Conservation (phyloP, 2,888 invertebrate genomes). For the Junonia oenone region DNA sequence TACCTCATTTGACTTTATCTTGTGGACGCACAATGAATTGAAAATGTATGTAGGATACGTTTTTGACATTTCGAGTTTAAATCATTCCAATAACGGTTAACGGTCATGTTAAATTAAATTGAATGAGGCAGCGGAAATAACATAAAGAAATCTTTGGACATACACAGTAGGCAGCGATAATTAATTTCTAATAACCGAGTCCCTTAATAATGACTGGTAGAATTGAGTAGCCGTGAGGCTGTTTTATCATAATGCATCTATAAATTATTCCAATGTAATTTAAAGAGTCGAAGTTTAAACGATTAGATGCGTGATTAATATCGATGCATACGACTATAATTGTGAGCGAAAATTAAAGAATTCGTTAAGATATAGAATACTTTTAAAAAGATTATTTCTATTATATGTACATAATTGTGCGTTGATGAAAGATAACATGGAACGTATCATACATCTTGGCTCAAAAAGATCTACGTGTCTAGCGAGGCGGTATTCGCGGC, state of each 20-base stretch:
- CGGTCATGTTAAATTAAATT: constrained; percentile 37
- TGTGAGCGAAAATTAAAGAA: background rate
- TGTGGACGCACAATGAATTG: too few relatives aligned
- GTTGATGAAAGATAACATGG: constrained; percentile 30
- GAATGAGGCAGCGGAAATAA: constrained; percentile 46
- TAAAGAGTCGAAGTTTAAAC: constrained; percentile 34
- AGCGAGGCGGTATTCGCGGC: constrained; percentile 38
- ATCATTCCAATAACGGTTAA: constrained; percentile 15
- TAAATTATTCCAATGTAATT: constrained; percentile 35
- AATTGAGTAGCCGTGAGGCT: constrained; percentile 28
- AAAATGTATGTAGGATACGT: background rate
- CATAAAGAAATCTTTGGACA: constrained; percentile 33
- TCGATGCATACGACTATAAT: background rate
- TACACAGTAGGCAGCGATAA: constrained; percentile 32
- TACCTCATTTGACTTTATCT: too few relatives aligned
- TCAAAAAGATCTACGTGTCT: constrained; percentile 37
- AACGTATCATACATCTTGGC: constrained; percentile 37
- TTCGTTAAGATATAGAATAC: background rate
- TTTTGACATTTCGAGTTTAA: constrained; percentile 5
- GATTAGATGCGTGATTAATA: constrained; percentile 19
- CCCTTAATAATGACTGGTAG: constrained; percentile 34
- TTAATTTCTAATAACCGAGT: constrained; percentile 35
- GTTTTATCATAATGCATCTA: constrained; percentile 37
- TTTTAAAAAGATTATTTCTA: background rate
- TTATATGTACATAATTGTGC: constrained; percentile 17